These are phyloP conservation scores for Pampus argenteus DNA, from an alignment of 2,797 vertebrate species.

Conservation along the genomic window DNA sequence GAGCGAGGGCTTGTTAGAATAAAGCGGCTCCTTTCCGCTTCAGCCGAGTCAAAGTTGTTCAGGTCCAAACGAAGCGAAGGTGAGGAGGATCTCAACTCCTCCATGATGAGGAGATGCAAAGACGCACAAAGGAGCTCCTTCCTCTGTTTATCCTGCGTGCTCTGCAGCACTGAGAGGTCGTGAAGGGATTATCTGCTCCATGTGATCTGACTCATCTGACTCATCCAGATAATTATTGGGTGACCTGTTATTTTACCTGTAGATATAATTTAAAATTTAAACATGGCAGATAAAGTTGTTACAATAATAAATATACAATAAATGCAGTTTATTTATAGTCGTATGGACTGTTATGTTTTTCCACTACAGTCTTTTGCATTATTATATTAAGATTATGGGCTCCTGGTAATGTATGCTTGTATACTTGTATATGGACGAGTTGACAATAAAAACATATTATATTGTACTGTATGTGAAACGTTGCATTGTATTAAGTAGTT, in stretches of 20 bases:
- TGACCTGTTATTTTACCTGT: background rate
- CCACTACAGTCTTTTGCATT: no score
- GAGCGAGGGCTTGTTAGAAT: constrained; percentile 74
- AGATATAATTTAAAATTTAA: background rate
- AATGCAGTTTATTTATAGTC: no score
- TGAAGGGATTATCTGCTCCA: constrained; percentile 62
- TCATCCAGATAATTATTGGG: constrained; percentile 5
- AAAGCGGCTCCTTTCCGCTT: constrained; percentile 62
- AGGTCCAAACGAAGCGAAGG: constrained; percentile 65
- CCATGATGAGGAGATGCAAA: constrained; percentile 62
- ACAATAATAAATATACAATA: no score
- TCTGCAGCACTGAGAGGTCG: constrained; percentile 39
- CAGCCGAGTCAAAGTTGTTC: constrained; percentile 63
- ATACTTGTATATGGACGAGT: no score
- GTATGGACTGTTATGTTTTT: no score
- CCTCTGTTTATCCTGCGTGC: background rate
- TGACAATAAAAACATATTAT: no score
- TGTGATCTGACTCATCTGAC: constrained; percentile 5
- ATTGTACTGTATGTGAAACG: background rate
- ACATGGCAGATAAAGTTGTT: no score
- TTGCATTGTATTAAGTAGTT: background rate
- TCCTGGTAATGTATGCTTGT: no score
- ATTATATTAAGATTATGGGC: no score
- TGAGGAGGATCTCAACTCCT: constrained; percentile 46
- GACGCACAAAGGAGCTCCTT: background rate